A percentile compares a stretch with the other conserved stretches of the same genome.
Conservation (phyloP, 2,888 invertebrate genomes). For the Harpagoxenus sublaevis region DNA sequence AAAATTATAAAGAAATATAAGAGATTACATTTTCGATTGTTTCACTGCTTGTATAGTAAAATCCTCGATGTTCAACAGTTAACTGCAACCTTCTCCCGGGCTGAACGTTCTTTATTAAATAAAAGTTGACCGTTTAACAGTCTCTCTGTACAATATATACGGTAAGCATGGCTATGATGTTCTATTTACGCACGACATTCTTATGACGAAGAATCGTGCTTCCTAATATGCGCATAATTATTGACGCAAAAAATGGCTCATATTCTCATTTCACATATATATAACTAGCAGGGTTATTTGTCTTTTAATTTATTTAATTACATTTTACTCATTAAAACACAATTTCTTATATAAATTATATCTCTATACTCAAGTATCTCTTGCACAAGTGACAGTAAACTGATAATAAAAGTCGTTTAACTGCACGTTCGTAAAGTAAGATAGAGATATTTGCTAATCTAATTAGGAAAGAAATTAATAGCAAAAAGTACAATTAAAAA, state of each 20-base stretch:
- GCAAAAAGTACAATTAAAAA: neutral
- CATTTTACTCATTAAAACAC: neutral
- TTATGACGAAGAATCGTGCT: constrained; percentile 65
- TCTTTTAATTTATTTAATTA: neutral
- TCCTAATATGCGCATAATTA: constrained; percentile 69
- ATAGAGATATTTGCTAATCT: neutral
- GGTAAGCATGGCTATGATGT: constrained; percentile 23
- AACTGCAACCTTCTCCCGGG: constrained; percentile 34
- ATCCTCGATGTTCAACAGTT: constrained; percentile 62
- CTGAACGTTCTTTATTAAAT: constrained; percentile 68
- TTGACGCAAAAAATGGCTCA: constrained; percentile 24
- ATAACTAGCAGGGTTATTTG: neutral
- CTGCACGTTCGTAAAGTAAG: neutral
- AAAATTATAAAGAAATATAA: constrained; percentile 14
- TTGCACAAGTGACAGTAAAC: neutral
- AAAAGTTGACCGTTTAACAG: constrained; percentile 73
- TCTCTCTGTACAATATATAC: constrained; percentile 64
- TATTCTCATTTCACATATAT: constrained; percentile 20
- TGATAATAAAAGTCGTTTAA: neutral
- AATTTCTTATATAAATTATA: constrained; percentile 8
- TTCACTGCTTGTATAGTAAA: constrained; percentile 32
- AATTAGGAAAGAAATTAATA: neutral
- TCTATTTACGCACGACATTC: constrained; percentile 48
- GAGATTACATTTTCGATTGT: neutral
- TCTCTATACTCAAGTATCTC: neutral